Base-by-base conservation (phyloP, 2,113 vertebrate species). In the Nanorana parkeri region DNA sequence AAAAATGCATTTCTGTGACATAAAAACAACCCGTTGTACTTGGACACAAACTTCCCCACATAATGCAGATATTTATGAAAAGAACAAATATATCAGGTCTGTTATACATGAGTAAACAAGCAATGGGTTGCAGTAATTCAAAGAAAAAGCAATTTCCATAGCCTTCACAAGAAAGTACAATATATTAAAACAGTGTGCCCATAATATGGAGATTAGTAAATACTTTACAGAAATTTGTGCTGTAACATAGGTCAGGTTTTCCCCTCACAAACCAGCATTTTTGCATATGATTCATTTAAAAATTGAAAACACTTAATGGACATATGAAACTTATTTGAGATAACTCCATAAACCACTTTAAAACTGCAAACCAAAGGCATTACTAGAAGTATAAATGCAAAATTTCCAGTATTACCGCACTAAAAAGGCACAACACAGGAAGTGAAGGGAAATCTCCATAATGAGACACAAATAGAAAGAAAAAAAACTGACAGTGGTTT, bases 141-240 rank as follows among this genome's bases (percentile, higher is more conserved):
- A 69, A 80, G 78, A 32, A 69, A 80, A 80, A 69, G 66, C 66
- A 69, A 80, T 80, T 80, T 80, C 78, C 60, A 71, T 68, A 69
- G 21, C 66, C 78, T 80, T 80, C 78, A 69, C 26, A 69, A 51
- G 28, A 68, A 71, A 69, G 78, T 61, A 80, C 66, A 61, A 68
- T 80, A 47, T 80, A 80, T 69, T 80, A 80, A 80, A 80, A 80
- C 19, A 6, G 54, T 69, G 32, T 4, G 8, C 26, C 21, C 67
- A 71, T 71, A 80, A 69, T 80, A 71, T 69, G 66, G 78, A 79
- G 54, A 80, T 80, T 80, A 80, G 54, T 69, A 69, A 80, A 80
- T 80, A 60, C 69, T 80, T 69, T 80, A 80, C 16, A 51, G 60
- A 6, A 69, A 61, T 54, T 47, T 80, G 21, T 76, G 58, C 54